Evolutionary conservation across 1,140 invertebrate species (phyloP).

Genomic region (Elysia chlorotica): DNA sequence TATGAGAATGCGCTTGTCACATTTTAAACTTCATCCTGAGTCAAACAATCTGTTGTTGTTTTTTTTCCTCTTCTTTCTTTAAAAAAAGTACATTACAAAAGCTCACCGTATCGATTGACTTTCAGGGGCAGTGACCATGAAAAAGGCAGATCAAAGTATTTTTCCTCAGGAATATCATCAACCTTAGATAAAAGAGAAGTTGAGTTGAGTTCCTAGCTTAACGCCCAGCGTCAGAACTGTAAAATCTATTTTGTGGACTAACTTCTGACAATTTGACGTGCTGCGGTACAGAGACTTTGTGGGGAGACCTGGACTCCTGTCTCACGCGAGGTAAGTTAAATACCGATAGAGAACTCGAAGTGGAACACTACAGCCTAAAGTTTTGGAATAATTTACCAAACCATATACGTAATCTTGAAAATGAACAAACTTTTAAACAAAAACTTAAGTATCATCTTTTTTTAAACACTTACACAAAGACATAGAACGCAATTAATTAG

Average conservation of each 20-base stretch:
- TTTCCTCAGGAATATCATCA: neutral
- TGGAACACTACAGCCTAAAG: too few species aligned
- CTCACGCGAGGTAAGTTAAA: too few species aligned
- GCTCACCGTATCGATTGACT: conserved; percentile 6
- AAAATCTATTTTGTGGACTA: neutral
- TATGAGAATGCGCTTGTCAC: neutral
- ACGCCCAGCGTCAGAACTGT: too few species aligned
- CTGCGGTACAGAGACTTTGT: neutral
- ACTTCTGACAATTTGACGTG: neutral
- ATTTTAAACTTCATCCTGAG: neutral
- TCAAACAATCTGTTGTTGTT: neutral
- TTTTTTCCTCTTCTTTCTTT: neutral
- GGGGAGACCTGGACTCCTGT: neutral
- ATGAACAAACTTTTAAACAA: too few species aligned
- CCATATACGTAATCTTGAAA: too few species aligned
- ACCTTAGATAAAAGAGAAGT: neutral
- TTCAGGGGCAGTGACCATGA: conserved; percentile 5
- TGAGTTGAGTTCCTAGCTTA: too few species aligned
- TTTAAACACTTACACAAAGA: too few species aligned
- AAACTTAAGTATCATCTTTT: too few species aligned
- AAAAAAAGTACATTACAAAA: too few species aligned
- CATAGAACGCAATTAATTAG: too few species aligned
- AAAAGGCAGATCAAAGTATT: conserved; percentile 3
- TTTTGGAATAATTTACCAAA: too few species aligned
- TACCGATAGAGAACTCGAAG: too few species aligned